These are phyloP conservation scores for Diplodus sargus DNA, from an alignment of 2,797 vertebrate species.

Conservation along the genomic window DNA sequence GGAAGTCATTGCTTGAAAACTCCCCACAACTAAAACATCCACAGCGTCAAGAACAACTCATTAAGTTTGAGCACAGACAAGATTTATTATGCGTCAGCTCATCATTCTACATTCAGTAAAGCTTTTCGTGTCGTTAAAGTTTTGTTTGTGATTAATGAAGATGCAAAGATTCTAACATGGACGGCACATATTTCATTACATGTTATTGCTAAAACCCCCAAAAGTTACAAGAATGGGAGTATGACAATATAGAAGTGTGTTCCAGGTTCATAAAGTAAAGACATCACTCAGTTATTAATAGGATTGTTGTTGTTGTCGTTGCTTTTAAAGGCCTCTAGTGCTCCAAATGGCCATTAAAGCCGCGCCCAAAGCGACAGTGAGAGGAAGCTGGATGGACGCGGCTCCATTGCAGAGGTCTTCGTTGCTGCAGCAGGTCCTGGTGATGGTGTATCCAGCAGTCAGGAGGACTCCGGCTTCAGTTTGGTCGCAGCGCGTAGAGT, in stretches of 20 bases:
- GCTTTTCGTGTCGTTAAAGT: background rate
- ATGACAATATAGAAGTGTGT: background rate
- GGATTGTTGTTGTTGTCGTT: background rate
- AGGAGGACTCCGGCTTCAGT: constrained; percentile 42
- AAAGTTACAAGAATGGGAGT: background rate
- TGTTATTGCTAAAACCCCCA: background rate
- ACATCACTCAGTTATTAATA: background rate
- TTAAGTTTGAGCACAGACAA: background rate
- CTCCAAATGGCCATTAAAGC: constrained; percentile 45
- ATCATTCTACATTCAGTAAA: background rate
- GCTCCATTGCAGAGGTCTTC: constrained; percentile 65
- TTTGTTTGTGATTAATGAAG: background rate
- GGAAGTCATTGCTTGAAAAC: background rate
- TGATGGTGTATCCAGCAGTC: constrained; percentile 49
- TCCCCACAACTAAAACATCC: background rate
- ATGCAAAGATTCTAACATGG: background rate
- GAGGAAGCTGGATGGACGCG: constrained; percentile 45
- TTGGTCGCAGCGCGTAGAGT: constrained; percentile 43
- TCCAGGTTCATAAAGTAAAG: background rate
- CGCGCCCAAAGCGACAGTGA: constrained; percentile 42
- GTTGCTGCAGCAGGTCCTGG: constrained; percentile 63
- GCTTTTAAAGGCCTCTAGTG: constrained; percentile 27
- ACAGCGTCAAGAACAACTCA: background rate
- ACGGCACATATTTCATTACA: background rate
- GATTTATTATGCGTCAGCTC: constrained; percentile 4